Conservation (phyloP, 2,797 vertebrate species). For the Tragopan temminckii region DNA sequence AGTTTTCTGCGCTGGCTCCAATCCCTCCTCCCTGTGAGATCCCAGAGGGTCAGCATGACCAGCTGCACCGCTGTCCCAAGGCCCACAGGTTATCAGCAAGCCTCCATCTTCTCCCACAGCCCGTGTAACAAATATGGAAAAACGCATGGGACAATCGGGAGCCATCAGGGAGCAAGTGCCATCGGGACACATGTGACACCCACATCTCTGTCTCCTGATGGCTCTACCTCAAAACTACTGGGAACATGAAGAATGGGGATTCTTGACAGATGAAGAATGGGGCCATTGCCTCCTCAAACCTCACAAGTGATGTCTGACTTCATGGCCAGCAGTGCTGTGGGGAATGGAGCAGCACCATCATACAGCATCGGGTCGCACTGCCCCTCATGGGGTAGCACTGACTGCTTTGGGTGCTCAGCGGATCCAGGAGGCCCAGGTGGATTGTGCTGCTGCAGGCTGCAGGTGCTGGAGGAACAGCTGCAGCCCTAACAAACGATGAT, state of each 20-base stretch:
- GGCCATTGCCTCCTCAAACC: neutral
- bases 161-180: accelerated
- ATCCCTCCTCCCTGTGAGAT: neutral
- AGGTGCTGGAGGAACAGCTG: neutral
- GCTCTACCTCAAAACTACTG: accelerated
- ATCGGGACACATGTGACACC: neutral
- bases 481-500: accelerated
- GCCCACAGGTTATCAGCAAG: accelerated
- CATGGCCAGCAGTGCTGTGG: accelerated
- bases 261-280: neutral
- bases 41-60: neutral
- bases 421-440: neutral
- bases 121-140: accelerated
- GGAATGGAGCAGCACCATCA: accelerated
- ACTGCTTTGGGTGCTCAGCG: accelerated
- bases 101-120: neutral
- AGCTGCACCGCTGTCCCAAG: neutral
- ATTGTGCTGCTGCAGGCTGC: neutral
- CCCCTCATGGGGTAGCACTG: accelerated
- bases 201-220: neutral
- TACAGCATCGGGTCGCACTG: accelerated
- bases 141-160: accelerated
- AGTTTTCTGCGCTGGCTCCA: neutral
- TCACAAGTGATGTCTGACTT: accelerated
- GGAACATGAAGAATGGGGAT: no score